phyloP scores from a whole-genome alignment of 1,140 invertebrate genomes.

The Dreissena polymorpha region DNA sequence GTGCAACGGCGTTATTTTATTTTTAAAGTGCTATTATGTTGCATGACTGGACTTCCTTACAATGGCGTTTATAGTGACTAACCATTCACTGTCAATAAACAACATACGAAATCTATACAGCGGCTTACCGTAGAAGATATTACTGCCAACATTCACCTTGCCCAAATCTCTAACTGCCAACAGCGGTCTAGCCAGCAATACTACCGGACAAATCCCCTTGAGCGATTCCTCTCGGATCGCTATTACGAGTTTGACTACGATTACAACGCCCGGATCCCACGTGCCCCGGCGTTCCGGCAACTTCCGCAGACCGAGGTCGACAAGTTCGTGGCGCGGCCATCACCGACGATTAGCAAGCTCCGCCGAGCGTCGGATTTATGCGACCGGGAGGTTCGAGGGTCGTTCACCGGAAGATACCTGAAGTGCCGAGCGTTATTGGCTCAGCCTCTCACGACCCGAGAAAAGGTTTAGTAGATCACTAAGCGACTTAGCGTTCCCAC shows the following conservation, averaged over 20 bases:
- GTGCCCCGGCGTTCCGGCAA: neutral
- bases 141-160: slow-evolving; percentile 27
- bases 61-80: slow-evolving; percentile 61
- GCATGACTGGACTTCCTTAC: too few species aligned
- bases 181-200: slow-evolving; percentile 37
- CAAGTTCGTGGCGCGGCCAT: slow-evolving; percentile 42
- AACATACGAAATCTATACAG: slow-evolving; percentile 65
- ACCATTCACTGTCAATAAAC: slow-evolving; percentile 53
- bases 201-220: neutral
- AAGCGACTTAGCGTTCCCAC: slow-evolving; percentile 32
- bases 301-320: slow-evolving; percentile 54
- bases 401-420: slow-evolving; percentile 16
- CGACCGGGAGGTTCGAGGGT: slow-evolving; percentile 13
- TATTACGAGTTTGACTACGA: slow-evolving; percentile 59
- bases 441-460: neutral
- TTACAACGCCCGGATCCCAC: slow-evolving; percentile 58
- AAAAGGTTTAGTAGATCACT: slow-evolving; percentile 21
- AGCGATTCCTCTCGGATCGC: slow-evolving; percentile 40
- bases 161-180: neutral
- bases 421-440: slow-evolving; percentile 19
- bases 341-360: slow-evolving; percentile 43
- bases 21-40: too few species aligned
- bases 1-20: too few species aligned
- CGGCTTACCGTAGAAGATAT: slow-evolving; percentile 54
- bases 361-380: slow-evolving; percentile 38